Percentiles rank a stretch among this genome's conserved stretches.
phyloP scores from a whole-genome alignment of 37 sponge, comb jelly and placozoan genomes.

The Tethya wilhelma region DNA sequence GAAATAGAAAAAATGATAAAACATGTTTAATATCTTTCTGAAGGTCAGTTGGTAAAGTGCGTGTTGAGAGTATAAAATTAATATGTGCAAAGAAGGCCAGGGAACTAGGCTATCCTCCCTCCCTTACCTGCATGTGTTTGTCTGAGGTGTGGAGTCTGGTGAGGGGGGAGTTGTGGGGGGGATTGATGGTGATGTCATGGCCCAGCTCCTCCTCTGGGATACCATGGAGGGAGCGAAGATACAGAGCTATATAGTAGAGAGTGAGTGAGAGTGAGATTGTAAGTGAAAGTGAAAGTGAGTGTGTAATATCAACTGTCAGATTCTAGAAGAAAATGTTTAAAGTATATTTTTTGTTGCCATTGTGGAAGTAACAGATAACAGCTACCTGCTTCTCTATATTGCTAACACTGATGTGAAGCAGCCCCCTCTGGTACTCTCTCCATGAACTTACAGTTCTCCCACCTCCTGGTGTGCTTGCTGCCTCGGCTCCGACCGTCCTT shows the following conservation, averaged over 20 bases:
- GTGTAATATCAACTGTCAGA: no score
- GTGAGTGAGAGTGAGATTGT: not conserved
- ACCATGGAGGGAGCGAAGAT: constrained; percentile 30
- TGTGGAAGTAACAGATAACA: not conserved
- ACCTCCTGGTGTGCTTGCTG: constrained; percentile 45
- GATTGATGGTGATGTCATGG: constrained; percentile 25
- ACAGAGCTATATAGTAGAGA: constrained; percentile 62
- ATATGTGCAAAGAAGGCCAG: not conserved
- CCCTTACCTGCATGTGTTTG: constrained; percentile 51
- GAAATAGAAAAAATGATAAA: not conserved
- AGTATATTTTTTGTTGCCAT: not conserved
- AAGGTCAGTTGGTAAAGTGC: no score
- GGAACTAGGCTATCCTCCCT: not conserved
- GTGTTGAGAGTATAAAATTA: no score
- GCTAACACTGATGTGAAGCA: not conserved
- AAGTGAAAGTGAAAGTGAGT: no score
- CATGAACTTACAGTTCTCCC: constrained; percentile 59
- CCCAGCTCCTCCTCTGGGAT: constrained; percentile 56
- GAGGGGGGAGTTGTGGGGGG: constrained; percentile 41
- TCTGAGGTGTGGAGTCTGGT: constrained; percentile 36
- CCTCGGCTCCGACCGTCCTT: constrained; percentile 21
- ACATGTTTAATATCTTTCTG: no score
- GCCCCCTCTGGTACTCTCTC: not conserved
- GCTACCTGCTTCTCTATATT: not conserved
- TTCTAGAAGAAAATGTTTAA: no score